These are phyloP conservation scores for Geophilus truncorum DNA, from an alignment of 2,888 invertebrate genomes.

Conservation along the genomic window DNA sequence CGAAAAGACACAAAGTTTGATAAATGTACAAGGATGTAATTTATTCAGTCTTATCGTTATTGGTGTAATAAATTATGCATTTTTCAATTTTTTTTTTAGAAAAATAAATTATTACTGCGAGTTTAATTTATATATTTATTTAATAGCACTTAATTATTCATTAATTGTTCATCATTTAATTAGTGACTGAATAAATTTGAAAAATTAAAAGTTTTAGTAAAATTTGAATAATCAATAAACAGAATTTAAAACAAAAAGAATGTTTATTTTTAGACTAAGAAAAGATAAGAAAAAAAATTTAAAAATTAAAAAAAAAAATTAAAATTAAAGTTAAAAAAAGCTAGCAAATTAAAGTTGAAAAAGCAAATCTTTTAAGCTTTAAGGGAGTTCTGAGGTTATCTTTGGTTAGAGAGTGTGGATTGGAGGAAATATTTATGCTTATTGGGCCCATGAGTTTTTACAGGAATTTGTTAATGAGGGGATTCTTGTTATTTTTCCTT, in stretches of 20 bases:
- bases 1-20: neutral
- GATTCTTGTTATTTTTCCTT: neutral
- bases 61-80: neutral
- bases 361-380: neutral
- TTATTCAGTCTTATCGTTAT: neutral
- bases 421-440: neutral
- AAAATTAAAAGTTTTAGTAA: neutral
- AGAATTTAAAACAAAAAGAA: neutral
- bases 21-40: neutral
- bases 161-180: neutral
- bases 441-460: neutral
- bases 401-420: neutral
- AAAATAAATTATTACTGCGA: neutral
- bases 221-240: neutral
- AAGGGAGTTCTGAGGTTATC: neutral
- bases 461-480: neutral
- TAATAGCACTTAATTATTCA: neutral
- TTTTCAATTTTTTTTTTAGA: neutral
- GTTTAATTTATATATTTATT: neutral
- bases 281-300: neutral
- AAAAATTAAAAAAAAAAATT: neutral
- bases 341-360: neutral
- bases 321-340: neutral
- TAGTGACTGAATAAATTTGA: slow-evolving; percentile 6
- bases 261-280: neutral